Conservation (phyloP, 2,888 invertebrate species). For the Dicycla oo region DNA sequence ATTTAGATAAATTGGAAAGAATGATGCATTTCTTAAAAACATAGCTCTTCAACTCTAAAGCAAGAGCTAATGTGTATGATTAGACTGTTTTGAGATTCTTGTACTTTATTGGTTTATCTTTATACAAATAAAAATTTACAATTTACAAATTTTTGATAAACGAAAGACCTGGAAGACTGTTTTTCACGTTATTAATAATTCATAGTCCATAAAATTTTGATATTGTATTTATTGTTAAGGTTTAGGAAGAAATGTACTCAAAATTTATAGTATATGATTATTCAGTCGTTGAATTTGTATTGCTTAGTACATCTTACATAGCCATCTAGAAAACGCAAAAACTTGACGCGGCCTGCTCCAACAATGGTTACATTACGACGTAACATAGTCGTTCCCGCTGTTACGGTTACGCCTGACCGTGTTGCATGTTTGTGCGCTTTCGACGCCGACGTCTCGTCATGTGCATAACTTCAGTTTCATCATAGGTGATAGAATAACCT, state of each 20-base stretch:
- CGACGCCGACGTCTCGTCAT: background rate
- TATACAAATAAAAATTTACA: constrained; percentile 85
- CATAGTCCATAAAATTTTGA: constrained; percentile 88
- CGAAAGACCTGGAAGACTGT: constrained; percentile 89
- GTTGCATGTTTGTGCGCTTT: constrained; percentile 12
- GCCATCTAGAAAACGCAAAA: constrained; percentile 15
- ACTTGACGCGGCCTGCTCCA: background rate
- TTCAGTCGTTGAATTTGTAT: constrained; percentile 45
- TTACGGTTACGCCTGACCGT: background rate
- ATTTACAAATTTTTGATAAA: constrained; percentile 89
- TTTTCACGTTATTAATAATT: constrained; percentile 86
- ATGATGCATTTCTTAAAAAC: constrained; percentile 61
- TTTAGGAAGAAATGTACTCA: constrained; percentile 80
- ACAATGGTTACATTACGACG: background rate
- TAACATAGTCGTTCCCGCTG: background rate
- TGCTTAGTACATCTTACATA: background rate
- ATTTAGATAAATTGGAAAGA: constrained; percentile 72
- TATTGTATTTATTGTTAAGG: constrained; percentile 86
- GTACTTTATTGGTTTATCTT: constrained; percentile 83
- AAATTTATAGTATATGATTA: constrained; percentile 71
- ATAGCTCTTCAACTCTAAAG: constrained; percentile 65
- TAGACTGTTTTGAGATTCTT: constrained; percentile 86
- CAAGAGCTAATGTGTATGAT: constrained; percentile 72
- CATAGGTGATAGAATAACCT: too few relatives aligned
- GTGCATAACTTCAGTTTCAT: too few relatives aligned